Conservation (phyloP, 1,140 invertebrate species). For the Ceratina japonica region DNA sequence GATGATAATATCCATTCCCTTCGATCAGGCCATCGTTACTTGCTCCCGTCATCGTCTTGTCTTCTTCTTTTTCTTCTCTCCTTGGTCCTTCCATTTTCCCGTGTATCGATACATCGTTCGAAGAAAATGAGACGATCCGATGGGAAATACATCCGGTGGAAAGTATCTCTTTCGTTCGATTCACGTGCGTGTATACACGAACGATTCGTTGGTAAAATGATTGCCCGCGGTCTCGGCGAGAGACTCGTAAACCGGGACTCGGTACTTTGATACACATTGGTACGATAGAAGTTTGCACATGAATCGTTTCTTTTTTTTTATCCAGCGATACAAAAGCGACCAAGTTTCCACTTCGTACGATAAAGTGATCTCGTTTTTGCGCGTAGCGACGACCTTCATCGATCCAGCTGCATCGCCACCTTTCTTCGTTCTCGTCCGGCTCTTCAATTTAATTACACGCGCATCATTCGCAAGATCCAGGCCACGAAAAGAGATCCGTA, state of each 20-base stretch:
- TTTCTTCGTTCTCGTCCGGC: conserved; percentile 7
- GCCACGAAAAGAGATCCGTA: too few relatives aligned
- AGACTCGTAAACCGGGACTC: not conserved
- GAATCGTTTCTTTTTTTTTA: not conserved
- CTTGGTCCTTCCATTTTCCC: conserved; percentile 14
- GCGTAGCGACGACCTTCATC: conserved; percentile 45
- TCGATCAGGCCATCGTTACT: conserved; percentile 33
- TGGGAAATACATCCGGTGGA: conserved; percentile 13
- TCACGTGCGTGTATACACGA: not conserved
- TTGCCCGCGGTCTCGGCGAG: not conserved
- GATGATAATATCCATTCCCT: conserved; percentile 27
- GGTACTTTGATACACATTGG: not conserved
- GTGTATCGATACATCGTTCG: not conserved
- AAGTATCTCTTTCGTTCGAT: not conserved
- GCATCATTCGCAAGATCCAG: too few relatives aligned
- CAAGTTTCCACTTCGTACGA: conserved; percentile 26
- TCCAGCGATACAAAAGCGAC: not conserved
- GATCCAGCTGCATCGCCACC: conserved; percentile 15
- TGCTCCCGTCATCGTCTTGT: conserved; percentile 10
- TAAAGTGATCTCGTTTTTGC: conserved; percentile 52
- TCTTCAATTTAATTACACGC: too few relatives aligned
- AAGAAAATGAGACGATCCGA: conserved; percentile 7
- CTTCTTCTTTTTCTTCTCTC: not conserved
- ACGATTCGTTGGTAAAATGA: conserved; percentile 12
- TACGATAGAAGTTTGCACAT: too few relatives aligned